Evolutionary conservation across 35 echinoderm and acorn worm species (phyloP).

Genomic region (Lytechinus variegatus): DNA sequence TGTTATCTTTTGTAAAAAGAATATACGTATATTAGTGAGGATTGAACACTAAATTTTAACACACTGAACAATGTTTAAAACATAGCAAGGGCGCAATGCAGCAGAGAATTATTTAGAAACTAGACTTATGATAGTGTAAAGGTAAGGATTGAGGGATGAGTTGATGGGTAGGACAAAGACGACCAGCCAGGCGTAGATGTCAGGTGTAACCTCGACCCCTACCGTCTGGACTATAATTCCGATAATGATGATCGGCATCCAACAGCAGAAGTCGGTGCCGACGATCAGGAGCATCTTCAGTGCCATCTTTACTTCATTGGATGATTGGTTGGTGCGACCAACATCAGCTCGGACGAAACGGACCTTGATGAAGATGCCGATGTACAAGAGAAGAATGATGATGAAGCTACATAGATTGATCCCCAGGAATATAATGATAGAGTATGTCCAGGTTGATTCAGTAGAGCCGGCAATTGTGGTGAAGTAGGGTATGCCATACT

Average conservation of each 20-base stretch:
- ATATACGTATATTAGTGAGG: too few species aligned
- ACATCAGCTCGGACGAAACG: neutral
- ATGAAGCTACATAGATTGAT: constrained; percentile 43
- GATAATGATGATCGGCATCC: neutral
- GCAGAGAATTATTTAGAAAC: neutral
- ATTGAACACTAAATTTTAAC: neutral
- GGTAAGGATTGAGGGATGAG: too few species aligned
- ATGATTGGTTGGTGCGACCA: neutral
- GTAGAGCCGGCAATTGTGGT: constrained; percentile 28
- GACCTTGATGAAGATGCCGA: constrained; percentile 47
- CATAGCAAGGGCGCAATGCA: neutral
- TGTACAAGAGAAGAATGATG: constrained; percentile 44
- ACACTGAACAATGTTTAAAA: neutral
- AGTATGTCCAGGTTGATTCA: constrained; percentile 28
- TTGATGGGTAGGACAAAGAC: too few species aligned
- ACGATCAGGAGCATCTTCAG: neutral
- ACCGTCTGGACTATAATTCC: neutral
- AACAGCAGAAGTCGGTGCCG: neutral
- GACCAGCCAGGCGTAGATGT: too few species aligned
- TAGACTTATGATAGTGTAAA: too few species aligned
- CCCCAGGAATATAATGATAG: constrained; percentile 45
- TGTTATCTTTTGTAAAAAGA: too few species aligned
- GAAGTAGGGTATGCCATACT: constrained; percentile 16
- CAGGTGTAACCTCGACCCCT: too few species aligned
- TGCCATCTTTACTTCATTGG: constrained; percentile 67